Base-by-base conservation (phyloP, 2,113 vertebrate species). In the Gadus macrocephalus region DNA sequence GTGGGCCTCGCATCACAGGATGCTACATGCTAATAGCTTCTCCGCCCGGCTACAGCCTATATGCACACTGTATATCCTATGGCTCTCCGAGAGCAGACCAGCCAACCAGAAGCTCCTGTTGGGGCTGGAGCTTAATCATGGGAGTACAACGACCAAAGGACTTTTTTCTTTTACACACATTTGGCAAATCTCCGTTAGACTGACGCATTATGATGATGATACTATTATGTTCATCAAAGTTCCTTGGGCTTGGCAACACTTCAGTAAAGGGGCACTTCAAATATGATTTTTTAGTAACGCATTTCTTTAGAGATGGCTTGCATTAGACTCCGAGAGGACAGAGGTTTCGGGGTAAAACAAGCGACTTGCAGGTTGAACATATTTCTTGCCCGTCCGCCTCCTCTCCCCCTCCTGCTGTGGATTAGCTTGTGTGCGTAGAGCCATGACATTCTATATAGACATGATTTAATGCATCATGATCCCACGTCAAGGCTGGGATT, bases 1-100 rank as follows among this genome's bases (percentile, higher is more conserved):
- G 89, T 89, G 89, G 89, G 82, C 89, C 78, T 74, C 81, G 78
- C 67, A 76, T 89, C 89, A 82, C 79, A 66, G 76, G 76, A 76
- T 80, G 77, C 42, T 49, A 49, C 77, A 88, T 85, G 86, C 85
- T 88, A 87, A 87, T 81, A 84, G 83, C 72, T 81, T 81, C 8
- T 49, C 42, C 42, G 15, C 55, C 74, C 81, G 73, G 78, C 74
- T 73, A 73, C 62, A 75, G 69, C 72, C 79, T 75, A 79, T 80
- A 77, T 70, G 68, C 71, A 59, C 66, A 35, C 73, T 79, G 15
- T 9, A 49, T 49, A n/a, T 16, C 9, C 55, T 70, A 86, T 87
- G 82, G 85, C 78, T 77, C 78, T 77, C 42, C 42, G 1, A 49
- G 8, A 9, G 1, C 42, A 14, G 42, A 9, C 9, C 42, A 14